Evolutionary conservation across 1,140 invertebrate species (phyloP).

Genomic region (Bombus difficillimus): DNA sequence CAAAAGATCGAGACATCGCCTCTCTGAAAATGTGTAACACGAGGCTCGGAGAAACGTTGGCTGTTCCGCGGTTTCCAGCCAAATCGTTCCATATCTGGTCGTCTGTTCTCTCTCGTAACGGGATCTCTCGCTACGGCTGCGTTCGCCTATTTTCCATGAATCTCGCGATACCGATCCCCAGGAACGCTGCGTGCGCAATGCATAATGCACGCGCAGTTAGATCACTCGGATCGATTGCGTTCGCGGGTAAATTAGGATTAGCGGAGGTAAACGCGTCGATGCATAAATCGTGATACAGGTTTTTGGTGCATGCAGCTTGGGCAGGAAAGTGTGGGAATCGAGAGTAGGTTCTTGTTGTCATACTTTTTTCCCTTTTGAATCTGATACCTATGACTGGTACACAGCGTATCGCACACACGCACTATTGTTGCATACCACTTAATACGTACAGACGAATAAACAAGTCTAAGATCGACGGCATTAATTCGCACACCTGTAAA

Average conservation of each 20-base stretch:
- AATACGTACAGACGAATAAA: not conserved
- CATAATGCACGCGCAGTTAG: constrained; percentile 25
- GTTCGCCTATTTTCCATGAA: constrained; percentile 57
- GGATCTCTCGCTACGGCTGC: constrained; percentile 1
- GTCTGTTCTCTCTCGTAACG: constrained; percentile 31
- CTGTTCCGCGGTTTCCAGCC: not conserved
- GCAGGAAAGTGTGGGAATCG: not conserved
- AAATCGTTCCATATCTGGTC: constrained; percentile 42
- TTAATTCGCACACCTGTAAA: not conserved
- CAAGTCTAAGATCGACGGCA: not conserved
- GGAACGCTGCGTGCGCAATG: constrained; percentile 12
- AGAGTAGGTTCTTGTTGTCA: not conserved
- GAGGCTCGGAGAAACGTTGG: not conserved
- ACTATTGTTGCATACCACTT: too few relatives aligned
- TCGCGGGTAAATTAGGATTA: not conserved
- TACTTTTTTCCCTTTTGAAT: not conserved
- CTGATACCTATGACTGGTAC: not conserved
- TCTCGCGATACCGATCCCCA: constrained; percentile 43
- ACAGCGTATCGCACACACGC: too few relatives aligned
- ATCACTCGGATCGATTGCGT: constrained; percentile 16
- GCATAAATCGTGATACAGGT: not conserved
- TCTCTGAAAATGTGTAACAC: constrained; percentile 28
- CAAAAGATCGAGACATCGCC: constrained; percentile 11
- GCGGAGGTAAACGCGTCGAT: not conserved
- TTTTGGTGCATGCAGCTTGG: not conserved